A percentile compares a stretch with the other conserved stretches of the same genome.
Evolutionary conservation across 2,888 invertebrate genomes (phyloP).

Genomic region (Serrognathus titanus): DNA sequence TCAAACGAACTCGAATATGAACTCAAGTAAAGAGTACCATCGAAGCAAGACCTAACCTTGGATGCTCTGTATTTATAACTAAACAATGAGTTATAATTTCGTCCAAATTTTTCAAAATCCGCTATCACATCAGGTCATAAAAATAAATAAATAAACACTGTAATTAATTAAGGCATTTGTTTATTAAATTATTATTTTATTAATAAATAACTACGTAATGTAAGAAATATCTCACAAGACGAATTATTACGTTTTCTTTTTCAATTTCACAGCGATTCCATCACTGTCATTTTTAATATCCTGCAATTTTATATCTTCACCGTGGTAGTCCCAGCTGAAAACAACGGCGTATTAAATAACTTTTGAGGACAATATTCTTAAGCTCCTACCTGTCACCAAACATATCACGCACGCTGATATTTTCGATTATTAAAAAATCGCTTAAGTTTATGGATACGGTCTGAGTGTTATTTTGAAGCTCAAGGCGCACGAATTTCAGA

Average conservation of each 20-base stretch:
- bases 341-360: conserved; percentile 7
- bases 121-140: no score
- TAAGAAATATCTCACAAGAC: no score
- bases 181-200: no score
- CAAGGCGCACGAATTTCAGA: conserved; percentile 5
- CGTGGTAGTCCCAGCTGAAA: conserved; percentile 47
- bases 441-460: conserved; percentile 4
- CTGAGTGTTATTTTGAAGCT: neutral
- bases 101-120: no score
- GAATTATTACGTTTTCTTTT: conserved; percentile 5
- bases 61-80: no score
- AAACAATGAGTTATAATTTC: no score
- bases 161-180: no score
- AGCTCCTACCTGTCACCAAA: conserved; percentile 10
- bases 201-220: no score
- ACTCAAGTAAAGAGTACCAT: no score
- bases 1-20: no score
- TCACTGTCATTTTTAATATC: conserved; percentile 21
- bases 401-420: conserved; percentile 9
- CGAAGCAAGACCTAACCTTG: no score
- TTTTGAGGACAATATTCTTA: neutral
- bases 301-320: conserved; percentile 39
- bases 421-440: conserved; percentile 8
- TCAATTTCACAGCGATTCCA: conserved; percentile 4
- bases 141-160: no score